Percentiles rank a stretch among this genome's conserved stretches.
phyloP scores from a whole-genome alignment of 2,113 vertebrate genomes.

The Noturus placidus region DNA sequence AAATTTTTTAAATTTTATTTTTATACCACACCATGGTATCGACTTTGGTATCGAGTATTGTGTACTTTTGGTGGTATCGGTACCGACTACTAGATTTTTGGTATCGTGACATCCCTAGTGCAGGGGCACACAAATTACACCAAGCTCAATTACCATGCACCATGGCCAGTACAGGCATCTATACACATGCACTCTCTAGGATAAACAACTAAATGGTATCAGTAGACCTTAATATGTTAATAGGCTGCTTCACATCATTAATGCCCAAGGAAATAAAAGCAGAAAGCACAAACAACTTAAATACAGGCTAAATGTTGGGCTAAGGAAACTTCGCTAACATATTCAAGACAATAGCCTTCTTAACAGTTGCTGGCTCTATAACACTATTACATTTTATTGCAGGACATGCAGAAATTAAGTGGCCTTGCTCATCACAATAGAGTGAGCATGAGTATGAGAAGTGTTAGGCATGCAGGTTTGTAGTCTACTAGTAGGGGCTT shows the following conservation, averaged over 20 bases:
- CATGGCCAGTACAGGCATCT: neutral
- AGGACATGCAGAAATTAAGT: neutral
- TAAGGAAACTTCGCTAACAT: neutral
- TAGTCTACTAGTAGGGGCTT: neutral
- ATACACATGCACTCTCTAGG: neutral
- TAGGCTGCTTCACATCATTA: slow-evolving; percentile 1
- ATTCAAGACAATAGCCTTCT: slow-evolving; percentile 10
- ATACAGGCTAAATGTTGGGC: neutral
- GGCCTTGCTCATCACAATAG: neutral
- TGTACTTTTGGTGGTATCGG: no score
- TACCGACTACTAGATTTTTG: no score
- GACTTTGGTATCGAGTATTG: no score
- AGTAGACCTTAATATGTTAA: slow-evolving; percentile 2
- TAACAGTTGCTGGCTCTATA: neutral
- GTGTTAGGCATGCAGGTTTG: neutral
- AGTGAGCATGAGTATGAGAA: neutral
- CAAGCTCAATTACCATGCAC: neutral
- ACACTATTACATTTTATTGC: slow-evolving; percentile 15
- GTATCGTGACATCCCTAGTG: neutral
- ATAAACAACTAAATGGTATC: slow-evolving; percentile 12
- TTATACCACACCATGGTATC: no score
- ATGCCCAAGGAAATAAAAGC: neutral
- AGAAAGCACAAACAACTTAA: neutral
- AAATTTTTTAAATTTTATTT: no score
- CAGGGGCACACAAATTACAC: neutral